Base-by-base conservation (phyloP, 2,888 invertebrate species). In the Hypolimnas misippus region DNA sequence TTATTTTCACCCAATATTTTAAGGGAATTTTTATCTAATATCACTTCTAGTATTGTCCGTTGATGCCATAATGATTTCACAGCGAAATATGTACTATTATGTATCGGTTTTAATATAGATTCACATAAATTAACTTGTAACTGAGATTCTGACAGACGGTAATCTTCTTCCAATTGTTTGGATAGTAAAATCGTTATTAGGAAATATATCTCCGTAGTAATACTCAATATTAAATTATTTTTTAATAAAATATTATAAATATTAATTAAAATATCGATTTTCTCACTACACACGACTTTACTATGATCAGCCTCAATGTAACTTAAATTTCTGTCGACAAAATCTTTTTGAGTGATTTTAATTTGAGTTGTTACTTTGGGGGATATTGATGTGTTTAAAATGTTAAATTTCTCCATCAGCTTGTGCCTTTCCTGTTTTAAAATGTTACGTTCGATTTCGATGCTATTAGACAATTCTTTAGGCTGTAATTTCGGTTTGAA, bases 41-140 rank as follows among this genome's bases (percentile, higher is more conserved):
- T 78, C 17, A 93, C 83, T 58, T 90, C 84, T n/a, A 96, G 76
- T 12, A 94, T 71, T 29, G 84, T 77, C 42, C 89, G 82, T 69
- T 95, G 93, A 25, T 92, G 86, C 78, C 94, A 93, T 29, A 97
- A 83, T 0, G 95, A 93, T 61, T 92, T 91, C 0, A 94, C 86
- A 19, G 96, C 94, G 87, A 97, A 97, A 86, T 95, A 97, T 2
- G 96, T 93, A 73, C 96, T 94, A 77, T 97, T 96, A 67, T 95
- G 94, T 57, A 93, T 82, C 6, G 83, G 86, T 66, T 88, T 88
- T 10, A 94, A 71, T 52, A 94, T 71, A 76, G 73, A 81, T 16
- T 84, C 77, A 29, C 50, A 62, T 38, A 77, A 57, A 63, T 84
- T 73, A 14, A 69, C 69, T 2, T 75, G 75, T 1, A 86, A 57